Evolutionary conservation across 1,140 invertebrate species (phyloP).

Genomic region (Euura saliciscinereae): DNA sequence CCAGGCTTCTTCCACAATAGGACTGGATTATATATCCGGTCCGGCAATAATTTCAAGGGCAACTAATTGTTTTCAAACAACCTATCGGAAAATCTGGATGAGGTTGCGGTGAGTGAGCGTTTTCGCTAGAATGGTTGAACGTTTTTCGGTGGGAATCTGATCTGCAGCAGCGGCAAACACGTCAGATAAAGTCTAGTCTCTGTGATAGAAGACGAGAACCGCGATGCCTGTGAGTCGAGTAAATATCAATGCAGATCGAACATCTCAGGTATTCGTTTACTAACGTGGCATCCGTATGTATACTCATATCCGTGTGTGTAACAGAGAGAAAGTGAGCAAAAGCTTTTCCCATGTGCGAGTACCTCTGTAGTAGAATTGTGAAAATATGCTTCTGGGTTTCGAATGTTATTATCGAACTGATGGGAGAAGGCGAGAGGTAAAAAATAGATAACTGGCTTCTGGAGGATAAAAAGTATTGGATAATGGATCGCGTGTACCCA

Average conservation of each 20-base stretch:
- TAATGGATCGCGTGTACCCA: too few species aligned
- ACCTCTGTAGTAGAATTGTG: too few species aligned
- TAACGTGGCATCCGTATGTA: slow-evolving; percentile 35
- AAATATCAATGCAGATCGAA: slow-evolving; percentile 52
- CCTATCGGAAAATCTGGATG: background rate
- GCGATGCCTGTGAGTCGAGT: slow-evolving; percentile 32
- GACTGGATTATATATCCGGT: too few species aligned
- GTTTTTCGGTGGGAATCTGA: slow-evolving; percentile 51
- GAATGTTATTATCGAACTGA: too few species aligned
- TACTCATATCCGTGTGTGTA: background rate
- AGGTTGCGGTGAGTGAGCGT: background rate
- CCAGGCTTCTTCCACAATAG: too few species aligned
- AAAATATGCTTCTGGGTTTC: too few species aligned
- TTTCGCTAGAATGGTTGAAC: slow-evolving; percentile 43
- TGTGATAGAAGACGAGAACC: slow-evolving; percentile 41
- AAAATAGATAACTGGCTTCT: too few species aligned
- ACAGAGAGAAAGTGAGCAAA: too few species aligned
- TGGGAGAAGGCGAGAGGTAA: too few species aligned
- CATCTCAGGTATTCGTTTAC: slow-evolving; percentile 45
- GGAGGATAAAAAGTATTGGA: too few species aligned
- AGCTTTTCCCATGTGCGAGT: too few species aligned
- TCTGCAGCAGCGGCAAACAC: slow-evolving; percentile 55
- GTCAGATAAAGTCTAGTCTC: slow-evolving; percentile 42
- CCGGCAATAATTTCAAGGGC: too few species aligned
- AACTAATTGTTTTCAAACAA: background rate